A percentile compares a stretch with the other conserved stretches of the same genome.
These are phyloP conservation scores for Euphydryas editha DNA, from an alignment of 2,888 invertebrate species.

Conservation along the genomic window DNA sequence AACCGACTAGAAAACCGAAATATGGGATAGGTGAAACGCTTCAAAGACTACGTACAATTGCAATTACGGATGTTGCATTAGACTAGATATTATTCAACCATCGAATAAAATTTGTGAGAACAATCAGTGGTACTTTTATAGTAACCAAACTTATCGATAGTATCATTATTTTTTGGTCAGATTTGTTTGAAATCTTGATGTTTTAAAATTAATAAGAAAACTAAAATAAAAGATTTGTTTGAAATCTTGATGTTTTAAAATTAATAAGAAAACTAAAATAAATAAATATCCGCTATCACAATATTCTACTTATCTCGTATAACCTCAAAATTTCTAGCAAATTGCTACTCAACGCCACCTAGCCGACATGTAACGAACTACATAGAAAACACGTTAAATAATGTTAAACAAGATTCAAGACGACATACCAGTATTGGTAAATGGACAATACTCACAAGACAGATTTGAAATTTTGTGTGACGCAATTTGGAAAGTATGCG, in stretches of 20 bases:
- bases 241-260: not conserved
- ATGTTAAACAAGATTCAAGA: slow-evolving; percentile 22
- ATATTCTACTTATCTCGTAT: not conserved
- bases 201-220: not conserved
- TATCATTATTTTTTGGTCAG: not conserved
- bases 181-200: too few relatives aligned
- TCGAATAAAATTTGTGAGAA: slow-evolving; percentile 55
- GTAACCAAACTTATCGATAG: not conserved
- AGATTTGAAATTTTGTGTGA: slow-evolving; percentile 70
- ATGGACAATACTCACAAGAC: slow-evolving; percentile 36
- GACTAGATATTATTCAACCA: slow-evolving; percentile 53
- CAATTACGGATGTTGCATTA: slow-evolving; percentile 63
- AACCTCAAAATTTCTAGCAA: not conserved
- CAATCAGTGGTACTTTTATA: slow-evolving; percentile 11
- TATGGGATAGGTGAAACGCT: slow-evolving; percentile 72
- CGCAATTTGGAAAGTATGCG: slow-evolving; percentile 77
- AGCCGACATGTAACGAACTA: slow-evolving; percentile 31
- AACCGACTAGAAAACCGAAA: slow-evolving; percentile 64
- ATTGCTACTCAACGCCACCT: slow-evolving; percentile 56
- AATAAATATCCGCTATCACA: not conserved
- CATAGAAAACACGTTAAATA: not conserved
- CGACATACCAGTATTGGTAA: slow-evolving; percentile 20
- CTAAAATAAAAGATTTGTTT: not conserved
- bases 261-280: not conserved
- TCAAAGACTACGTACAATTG: slow-evolving; percentile 67